Percentiles rank a stretch among this genome's conserved stretches.
Evolutionary conservation across 2,797 vertebrate genomes (phyloP).

Genomic region (Phataginus tricuspis): DNA sequence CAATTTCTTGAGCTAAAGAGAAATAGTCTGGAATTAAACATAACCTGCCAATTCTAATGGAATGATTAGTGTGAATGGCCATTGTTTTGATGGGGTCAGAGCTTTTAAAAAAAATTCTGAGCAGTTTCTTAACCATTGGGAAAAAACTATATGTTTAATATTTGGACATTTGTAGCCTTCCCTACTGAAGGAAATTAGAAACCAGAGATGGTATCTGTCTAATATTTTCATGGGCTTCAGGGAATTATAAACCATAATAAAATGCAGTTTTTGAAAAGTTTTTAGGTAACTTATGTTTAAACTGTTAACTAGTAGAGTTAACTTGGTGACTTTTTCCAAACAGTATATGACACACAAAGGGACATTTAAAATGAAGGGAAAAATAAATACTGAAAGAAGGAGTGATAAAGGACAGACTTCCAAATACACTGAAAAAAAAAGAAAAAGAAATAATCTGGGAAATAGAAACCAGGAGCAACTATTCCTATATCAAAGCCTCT

Average conservation of each 20-base stretch:
- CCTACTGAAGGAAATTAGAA: not conserved
- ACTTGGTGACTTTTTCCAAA: not conserved
- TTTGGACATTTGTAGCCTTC: not conserved
- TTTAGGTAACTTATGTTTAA: not conserved
- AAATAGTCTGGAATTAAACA: constrained; percentile 45
- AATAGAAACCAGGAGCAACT: not conserved
- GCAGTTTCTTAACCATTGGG: not conserved
- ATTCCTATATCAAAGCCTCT: not conserved
- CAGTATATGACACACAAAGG: not conserved
- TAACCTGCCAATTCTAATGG: not conserved
- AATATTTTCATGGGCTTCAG: not conserved
- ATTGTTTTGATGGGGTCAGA: not conserved
- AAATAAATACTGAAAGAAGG: not conserved
- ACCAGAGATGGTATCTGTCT: not conserved
- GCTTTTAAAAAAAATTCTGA: not conserved
- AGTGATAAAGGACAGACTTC: not conserved
- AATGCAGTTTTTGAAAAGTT: not conserved
- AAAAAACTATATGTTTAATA: not conserved
- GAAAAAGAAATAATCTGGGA: not conserved
- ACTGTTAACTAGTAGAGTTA: not conserved
- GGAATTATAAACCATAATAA: not conserved
- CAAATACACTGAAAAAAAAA: not conserved
- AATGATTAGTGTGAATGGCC: not conserved
- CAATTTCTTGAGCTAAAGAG: not conserved
- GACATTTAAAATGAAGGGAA: not conserved